Conservation (phyloP, 2,888 invertebrate genomes). For the Athalia rosae region DNA sequence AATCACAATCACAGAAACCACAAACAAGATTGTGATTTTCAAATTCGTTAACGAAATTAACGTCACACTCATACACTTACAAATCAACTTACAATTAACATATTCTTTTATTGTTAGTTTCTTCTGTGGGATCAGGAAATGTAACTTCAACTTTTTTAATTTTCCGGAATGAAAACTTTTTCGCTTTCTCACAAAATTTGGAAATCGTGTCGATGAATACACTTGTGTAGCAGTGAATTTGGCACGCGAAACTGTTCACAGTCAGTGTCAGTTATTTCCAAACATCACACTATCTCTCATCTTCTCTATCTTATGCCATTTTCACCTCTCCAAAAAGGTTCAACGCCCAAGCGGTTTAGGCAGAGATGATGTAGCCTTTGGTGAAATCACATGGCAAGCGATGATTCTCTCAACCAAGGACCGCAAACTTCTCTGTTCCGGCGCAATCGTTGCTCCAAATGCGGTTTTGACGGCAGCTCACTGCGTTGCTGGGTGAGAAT, state of each 20-base stretch:
- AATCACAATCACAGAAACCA: slow-evolving; percentile 17
- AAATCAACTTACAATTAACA: not conserved
- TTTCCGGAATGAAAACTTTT: not conserved
- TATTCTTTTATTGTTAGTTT: not conserved
- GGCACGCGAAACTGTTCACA: not conserved
- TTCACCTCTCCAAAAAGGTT: slow-evolving; percentile 54
- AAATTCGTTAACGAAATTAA: slow-evolving; percentile 1
- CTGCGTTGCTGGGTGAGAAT: slow-evolving; percentile 84
- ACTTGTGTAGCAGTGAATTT: not conserved
- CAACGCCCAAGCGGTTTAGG: slow-evolving; percentile 58
- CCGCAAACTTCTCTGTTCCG: slow-evolving; percentile 85
- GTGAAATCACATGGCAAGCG: slow-evolving; percentile 92
- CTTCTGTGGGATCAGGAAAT: not conserved
- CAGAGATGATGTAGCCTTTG: slow-evolving; percentile 81
- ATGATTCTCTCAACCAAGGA: slow-evolving; percentile 85
- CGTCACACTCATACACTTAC: not conserved
- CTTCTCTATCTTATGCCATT: slow-evolving; percentile 30
- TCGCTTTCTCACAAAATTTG: not conserved
- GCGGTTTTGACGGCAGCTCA: slow-evolving; percentile 87
- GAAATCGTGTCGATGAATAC: not conserved
- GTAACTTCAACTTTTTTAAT: not conserved
- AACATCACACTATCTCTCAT: slow-evolving; percentile 5
- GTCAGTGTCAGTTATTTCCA: slow-evolving; percentile 14
- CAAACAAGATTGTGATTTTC: slow-evolving; percentile 28
- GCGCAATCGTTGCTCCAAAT: slow-evolving; percentile 84